Evolutionary conservation across 2,113 vertebrate species (phyloP).

Genomic region (Muntiacus reevesi): DNA sequence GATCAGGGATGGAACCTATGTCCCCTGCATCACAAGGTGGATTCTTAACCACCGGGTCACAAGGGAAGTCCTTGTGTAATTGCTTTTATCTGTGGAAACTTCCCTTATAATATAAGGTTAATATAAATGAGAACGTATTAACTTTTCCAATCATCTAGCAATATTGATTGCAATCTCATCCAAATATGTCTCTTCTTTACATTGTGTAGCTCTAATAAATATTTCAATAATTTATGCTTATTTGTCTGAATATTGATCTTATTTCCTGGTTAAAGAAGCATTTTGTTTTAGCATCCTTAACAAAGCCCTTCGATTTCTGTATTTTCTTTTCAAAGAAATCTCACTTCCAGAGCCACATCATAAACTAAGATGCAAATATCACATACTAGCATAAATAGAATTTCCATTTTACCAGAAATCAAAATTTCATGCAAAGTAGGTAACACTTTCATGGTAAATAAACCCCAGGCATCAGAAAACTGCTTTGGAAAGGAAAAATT

Average conservation of each 20-base stretch:
- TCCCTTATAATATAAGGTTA: background rate
- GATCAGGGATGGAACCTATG: background rate
- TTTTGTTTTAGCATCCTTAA: background rate
- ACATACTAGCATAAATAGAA: background rate
- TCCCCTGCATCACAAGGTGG: background rate
- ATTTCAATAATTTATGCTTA: background rate
- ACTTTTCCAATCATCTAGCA: background rate
- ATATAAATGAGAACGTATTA: background rate
- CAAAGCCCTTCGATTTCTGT: background rate
- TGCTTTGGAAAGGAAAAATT: background rate
- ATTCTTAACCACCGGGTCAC: background rate
- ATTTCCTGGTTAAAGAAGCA: background rate
- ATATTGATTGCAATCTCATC: background rate
- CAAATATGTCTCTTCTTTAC: background rate
- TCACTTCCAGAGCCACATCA: background rate
- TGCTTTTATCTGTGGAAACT: background rate
- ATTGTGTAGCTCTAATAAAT: background rate
- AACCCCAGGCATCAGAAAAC: background rate
- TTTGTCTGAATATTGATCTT: background rate
- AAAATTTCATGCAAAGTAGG: background rate
- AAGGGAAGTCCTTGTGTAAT: background rate
- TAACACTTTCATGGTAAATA: background rate
- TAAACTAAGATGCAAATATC: constrained; percentile 34
- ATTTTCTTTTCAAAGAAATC: background rate
- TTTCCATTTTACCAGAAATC: constrained; percentile 48